Evolutionary conservation across 2,888 invertebrate genomes (phyloP), one percentile per base, ranked within the genome.

Genomic region (Leptinotarsa rubiginosa): DNA sequence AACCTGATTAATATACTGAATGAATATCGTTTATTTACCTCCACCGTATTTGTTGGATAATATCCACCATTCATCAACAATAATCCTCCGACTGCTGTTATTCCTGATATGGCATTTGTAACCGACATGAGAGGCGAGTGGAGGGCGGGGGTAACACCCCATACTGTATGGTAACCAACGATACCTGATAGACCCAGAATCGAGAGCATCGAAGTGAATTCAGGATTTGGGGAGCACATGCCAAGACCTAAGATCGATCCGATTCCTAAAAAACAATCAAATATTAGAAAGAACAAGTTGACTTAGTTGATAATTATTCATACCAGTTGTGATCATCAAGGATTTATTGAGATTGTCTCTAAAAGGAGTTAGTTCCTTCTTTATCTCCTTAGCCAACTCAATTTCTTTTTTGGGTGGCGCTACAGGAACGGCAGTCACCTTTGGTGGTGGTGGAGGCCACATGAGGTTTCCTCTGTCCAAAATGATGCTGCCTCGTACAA

Each of bases 71-170:
- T 94, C 96, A 97, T 96, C 69, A 96, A 90, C 77, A 96, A 88
- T 79, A 97, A 88, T 0, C 96, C 97, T 69, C 96, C 97, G n/a
- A 96, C 96, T 20, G 96, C 96, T 1, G 96, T 97, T 84, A 96
- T 95, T 47, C 96, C 96, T 13, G 96, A 96, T 83, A 97, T 95
- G 76, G 97, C 96, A 87, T 97, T 97, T 5, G 96, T 97, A 50
- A 97, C 96, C 1, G 96, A 96, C 96, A 97, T 97, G 41, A 97
- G 91, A 0, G 96, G 97, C 0, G 96, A 96, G 89, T 97, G 96
- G 25, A 97, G 91, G 47, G 96, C 96, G 13, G 96, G 96, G 18
- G 95, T 95, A 20, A 97, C 96, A 68, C 95, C 96, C 96, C 96
- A 97, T 16, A 96, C 96, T 1, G 96, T 96, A 88, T 96, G 96